phyloP scores from a whole-genome alignment of 2,113 vertebrate species.

The Leuciscus idus region DNA sequence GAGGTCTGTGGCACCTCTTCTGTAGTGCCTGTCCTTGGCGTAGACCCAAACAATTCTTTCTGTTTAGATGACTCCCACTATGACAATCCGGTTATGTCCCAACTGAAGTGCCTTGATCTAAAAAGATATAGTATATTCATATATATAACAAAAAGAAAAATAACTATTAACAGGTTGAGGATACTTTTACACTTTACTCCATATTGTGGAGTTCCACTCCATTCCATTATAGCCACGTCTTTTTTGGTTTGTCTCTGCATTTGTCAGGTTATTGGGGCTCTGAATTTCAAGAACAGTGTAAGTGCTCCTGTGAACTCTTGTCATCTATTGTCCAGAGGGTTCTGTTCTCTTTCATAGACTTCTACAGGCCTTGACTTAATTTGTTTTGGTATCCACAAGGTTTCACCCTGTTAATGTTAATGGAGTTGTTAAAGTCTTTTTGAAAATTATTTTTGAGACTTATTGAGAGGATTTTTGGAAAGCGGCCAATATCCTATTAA shows the following conservation, averaged over 20 bases:
- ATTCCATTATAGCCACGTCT: constrained; percentile 26
- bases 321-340: constrained; percentile 13
- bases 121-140: background rate
- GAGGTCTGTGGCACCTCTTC: constrained; percentile 9
- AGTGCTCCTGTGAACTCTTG: background rate
- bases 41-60: background rate
- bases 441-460: constrained; percentile 44
- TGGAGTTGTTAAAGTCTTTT: constrained; percentile 12
- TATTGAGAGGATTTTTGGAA: constrained; percentile 46
- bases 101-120: constrained; percentile 58
- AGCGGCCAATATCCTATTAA: constrained; percentile 65
- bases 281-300: constrained; percentile 36
- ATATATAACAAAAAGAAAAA: background rate
- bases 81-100: constrained; percentile 59
- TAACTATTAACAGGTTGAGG: constrained; percentile 53
- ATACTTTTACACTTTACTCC: constrained; percentile 39
- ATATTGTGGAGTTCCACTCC: background rate
- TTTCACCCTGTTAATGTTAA: constrained; percentile 12
- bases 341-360: constrained; percentile 5
- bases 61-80: background rate
- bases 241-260: constrained; percentile 54
- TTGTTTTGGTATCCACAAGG: background rate
- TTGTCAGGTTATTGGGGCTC: constrained; percentile 44
- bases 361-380: background rate
- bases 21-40: background rate